Percentiles rank a stretch among this genome's conserved stretches.
phyloP scores from a whole-genome alignment of 1,140 invertebrate genomes.

The Whitmania pigra region DNA sequence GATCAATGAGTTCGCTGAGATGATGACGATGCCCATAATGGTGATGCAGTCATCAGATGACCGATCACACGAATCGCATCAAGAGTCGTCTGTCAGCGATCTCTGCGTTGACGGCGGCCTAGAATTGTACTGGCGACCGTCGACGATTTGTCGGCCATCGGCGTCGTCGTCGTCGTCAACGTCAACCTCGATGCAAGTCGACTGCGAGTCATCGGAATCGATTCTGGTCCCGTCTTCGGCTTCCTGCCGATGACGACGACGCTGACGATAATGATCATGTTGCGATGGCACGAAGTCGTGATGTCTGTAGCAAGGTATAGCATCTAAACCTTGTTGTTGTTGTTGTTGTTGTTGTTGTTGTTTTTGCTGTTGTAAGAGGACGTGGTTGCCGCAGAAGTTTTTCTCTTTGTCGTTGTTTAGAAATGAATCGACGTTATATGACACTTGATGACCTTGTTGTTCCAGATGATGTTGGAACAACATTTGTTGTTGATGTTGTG shows the following conservation, averaged over 20 bases:
- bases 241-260: not conserved
- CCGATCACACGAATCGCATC: no score
- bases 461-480: constrained; percentile 5
- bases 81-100: no score
- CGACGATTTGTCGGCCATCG: not conserved
- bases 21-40: no score
- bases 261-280: not conserved
- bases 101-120: no score
- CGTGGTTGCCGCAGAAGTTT: not conserved
- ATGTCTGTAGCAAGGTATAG: not conserved
- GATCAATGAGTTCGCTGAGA: no score
- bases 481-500: constrained; percentile 17
- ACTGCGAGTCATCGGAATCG: not conserved
- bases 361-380: no score
- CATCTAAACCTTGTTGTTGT: not conserved
- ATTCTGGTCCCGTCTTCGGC: no score
- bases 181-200: not conserved
- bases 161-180: not conserved
- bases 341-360: constrained; percentile 6
- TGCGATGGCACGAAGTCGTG: not conserved
- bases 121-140: no score
- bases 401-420: not conserved
- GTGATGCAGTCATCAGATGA: no score
- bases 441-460: not conserved
- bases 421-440: not conserved